Evolutionary conservation across 1,140 invertebrate genomes (phyloP).

Genomic region (Brachionus paranguensis): DNA sequence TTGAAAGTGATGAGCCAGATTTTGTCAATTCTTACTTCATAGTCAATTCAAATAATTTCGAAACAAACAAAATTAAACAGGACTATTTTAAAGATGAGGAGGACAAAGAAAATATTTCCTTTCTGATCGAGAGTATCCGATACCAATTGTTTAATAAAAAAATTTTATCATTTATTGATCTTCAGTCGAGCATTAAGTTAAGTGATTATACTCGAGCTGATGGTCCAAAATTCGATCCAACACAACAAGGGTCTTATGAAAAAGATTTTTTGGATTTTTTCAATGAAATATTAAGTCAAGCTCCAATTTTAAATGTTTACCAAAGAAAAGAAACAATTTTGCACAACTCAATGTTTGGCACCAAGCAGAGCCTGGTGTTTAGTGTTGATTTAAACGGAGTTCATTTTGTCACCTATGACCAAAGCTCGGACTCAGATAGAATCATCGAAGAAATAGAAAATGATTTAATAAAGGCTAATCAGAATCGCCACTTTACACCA

Average conservation of each 20-base stretch:
- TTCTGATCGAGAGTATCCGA: neutral
- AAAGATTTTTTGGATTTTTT: slow-evolving; percentile 18
- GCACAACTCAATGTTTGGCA: neutral
- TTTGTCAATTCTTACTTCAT: slow-evolving; percentile 3
- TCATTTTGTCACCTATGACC: neutral
- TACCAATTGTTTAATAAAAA: neutral
- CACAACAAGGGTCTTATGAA: neutral
- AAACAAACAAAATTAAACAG: neutral
- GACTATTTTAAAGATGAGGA: neutral
- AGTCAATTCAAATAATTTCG: slow-evolving; percentile 1
- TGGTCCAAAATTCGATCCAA: neutral
- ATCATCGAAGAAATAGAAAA: neutral
- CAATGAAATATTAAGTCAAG: slow-evolving; percentile 4
- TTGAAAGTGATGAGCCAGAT: neutral
- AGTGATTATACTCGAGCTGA: neutral
- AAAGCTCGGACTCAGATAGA: neutral
- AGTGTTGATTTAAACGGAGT: slow-evolving; percentile 15
- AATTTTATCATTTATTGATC: neutral
- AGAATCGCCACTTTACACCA: neutral
- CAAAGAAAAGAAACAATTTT: neutral
- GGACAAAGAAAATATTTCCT: neutral
- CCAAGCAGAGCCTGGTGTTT: neutral
- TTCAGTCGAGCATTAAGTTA: neutral
- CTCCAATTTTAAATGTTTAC: neutral
- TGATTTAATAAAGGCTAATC: neutral